These are phyloP conservation scores for Nomada fucata DNA, from an alignment of 2,888 invertebrate species.

Conservation along the genomic window DNA sequence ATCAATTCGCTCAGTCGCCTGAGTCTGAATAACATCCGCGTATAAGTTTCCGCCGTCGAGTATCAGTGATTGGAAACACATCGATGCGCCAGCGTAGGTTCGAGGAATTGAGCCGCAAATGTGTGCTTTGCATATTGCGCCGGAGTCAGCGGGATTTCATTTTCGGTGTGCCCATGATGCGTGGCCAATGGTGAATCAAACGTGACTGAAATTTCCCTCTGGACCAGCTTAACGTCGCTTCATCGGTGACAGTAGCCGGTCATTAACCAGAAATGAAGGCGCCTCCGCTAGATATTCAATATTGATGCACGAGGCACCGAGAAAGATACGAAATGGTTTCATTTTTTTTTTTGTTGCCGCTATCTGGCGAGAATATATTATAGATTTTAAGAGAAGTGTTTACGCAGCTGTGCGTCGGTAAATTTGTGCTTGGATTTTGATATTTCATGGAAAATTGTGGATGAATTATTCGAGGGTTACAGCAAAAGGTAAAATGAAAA, in stretches of 20 bases:
- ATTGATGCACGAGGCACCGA: no score
- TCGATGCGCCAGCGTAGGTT: neutral
- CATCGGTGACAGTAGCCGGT: conserved; percentile 11
- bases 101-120: neutral
- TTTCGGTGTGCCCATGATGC: conserved; percentile 11
- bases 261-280: conserved; percentile 12
- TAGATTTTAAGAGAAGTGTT: no score
- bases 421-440: no score
- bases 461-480: no score
- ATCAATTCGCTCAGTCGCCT: neutral
- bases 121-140: neutral
- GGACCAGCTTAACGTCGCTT: conserved; percentile 29
- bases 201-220: conserved; percentile 31
- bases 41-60: neutral
- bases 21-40: conserved; percentile 34
- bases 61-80: conserved; percentile 28
- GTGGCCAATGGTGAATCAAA: conserved; percentile 17
- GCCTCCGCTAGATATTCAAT: no score
- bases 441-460: no score
- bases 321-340: no score
- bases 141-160: conserved; percentile 18
- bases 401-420: no score
- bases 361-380: no score
- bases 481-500: no score
- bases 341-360: no score